Percentiles rank a stretch among this genome's conserved stretches.
Evolutionary conservation across 1,140 invertebrate genomes (phyloP).

Genomic region (Bradysia coprophila): DNA sequence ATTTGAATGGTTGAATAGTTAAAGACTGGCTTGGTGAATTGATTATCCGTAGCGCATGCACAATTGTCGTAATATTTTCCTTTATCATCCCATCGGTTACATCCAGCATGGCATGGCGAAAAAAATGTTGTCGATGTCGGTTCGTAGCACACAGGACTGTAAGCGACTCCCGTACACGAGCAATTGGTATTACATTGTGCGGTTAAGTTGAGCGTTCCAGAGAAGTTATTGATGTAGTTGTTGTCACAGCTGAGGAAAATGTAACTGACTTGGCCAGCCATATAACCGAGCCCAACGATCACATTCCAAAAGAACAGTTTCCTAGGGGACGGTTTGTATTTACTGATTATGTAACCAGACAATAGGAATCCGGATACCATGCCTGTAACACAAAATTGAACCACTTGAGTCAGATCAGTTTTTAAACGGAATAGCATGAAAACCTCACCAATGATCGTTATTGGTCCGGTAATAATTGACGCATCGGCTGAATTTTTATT

Average conservation of each 20-base stretch:
- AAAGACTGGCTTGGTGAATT: too few species aligned
- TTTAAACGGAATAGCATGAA: conserved; percentile 38
- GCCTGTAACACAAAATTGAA: conserved; percentile 34
- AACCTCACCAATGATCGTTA: conserved; percentile 34
- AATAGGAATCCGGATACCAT: conserved; percentile 39
- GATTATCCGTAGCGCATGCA: not conserved
- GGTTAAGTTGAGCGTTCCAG: conserved; percentile 20
- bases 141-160: conserved; percentile 36
- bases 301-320: conserved; percentile 44
- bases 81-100: conserved; percentile 9
- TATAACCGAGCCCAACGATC: conserved; percentile 42
- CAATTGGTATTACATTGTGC: conserved; percentile 31
- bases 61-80: not conserved
- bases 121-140: conserved; percentile 32
- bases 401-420: conserved; percentile 36
- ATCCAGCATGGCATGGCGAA: conserved; percentile 43
- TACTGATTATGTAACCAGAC: conserved; percentile 39
- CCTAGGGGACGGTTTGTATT: conserved; percentile 36
- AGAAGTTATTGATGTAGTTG: conserved; percentile 8
- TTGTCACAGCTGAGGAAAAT: conserved; percentile 36
- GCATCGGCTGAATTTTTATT: conserved; percentile 37
- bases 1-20: not conserved
- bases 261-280: conserved; percentile 31
- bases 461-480: conserved; percentile 39
- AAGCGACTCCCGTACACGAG: conserved; percentile 30